Evolutionary conservation across 2,797 vertebrate genomes (phyloP).

Genomic region (Sebastes iracundus): DNA sequence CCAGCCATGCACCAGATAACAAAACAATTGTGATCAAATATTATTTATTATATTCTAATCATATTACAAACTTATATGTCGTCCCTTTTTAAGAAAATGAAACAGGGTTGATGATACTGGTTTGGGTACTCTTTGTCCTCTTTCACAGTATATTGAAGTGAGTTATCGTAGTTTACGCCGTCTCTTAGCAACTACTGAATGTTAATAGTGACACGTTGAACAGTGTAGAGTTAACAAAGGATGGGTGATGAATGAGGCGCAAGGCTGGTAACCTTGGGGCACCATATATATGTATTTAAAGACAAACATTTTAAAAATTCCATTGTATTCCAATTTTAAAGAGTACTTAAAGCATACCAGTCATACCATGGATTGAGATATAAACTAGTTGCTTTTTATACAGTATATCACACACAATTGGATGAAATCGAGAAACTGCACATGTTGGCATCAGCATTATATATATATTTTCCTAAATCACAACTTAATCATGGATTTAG

Average conservation of each 20-base stretch:
- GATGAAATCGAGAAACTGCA: conserved; percentile 32
- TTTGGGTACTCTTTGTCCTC: conserved; percentile 61
- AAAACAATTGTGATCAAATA: conserved; percentile 62
- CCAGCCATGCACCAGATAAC: conserved; percentile 58
- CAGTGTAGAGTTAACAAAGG: conserved; percentile 49
- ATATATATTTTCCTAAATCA: conserved; percentile 19
- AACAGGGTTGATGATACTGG: conserved; percentile 48
- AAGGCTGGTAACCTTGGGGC: conserved; percentile 58
- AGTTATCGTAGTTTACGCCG: conserved; percentile 67
- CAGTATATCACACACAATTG: conserved; percentile 24
- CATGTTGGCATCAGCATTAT: conserved; percentile 50
- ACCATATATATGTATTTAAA: conserved; percentile 59
- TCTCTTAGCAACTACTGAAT: conserved; percentile 79
- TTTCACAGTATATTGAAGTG: conserved; percentile 68
- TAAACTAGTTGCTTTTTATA: conserved; percentile 20
- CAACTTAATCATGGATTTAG: not conserved
- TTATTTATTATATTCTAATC: conserved; percentile 78
- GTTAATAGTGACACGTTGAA: conserved; percentile 63
- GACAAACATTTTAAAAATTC: conserved; percentile 4
- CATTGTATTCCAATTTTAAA: conserved; percentile 46
- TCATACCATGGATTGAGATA: not conserved
- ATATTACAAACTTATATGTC: conserved; percentile 42
- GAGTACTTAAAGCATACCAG: conserved; percentile 29
- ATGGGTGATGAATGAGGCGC: conserved; percentile 53
- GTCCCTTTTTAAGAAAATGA: conserved; percentile 53